Base-by-base conservation (phyloP, 2,888 invertebrate species). In the Gasteruption jaculator region DNA sequence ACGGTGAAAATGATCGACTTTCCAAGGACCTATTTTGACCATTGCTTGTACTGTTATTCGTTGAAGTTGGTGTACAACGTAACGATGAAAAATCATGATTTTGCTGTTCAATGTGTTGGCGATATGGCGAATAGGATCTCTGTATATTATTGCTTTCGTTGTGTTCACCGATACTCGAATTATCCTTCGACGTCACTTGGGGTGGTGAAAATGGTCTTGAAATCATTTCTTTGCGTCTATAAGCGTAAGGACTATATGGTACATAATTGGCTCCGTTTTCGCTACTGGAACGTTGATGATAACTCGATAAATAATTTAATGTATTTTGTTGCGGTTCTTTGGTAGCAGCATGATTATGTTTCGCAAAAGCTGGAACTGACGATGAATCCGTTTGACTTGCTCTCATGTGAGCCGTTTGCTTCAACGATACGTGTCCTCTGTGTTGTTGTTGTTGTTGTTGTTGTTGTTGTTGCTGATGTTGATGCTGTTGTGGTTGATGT, bases 201-300 rank as follows among this genome's bases (percentile, higher is more conserved):
- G 66, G 61, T 26, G 62, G 60, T 33, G 65, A 67, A 41, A 61
- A 68, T 41, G 65, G 60, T 49, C 65, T 58, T 27, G 53, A 48
- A 12, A 61, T 49, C 36, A 45, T 50, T 41, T 70, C 69, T 41
- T 63, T 60, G 19, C 67, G 58, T 29, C 67, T 62, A 14, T 60
- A 43, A n/a, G 61, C 60, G 46, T 70, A 71, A 3, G 69, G 66
- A 53, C 68, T 68, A 45, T 68, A 68, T 7, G 69, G 61, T 32
- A 65, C 56, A 36, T 66, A 68, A 26, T 60, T 63, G 16, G 58
- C 55, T 33, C 63, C 61, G 43, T 65, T 69, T 43, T 68, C 68
- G 48, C 59, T 65, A 35, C 58, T 62, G 36, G 58, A 56, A 44
- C 65, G 61, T 39, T 66, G 66, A 51, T 67, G 58, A 42, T 53